phyloP scores from a whole-genome alignment of 2,888 invertebrate species.

The Acleris cristana region DNA sequence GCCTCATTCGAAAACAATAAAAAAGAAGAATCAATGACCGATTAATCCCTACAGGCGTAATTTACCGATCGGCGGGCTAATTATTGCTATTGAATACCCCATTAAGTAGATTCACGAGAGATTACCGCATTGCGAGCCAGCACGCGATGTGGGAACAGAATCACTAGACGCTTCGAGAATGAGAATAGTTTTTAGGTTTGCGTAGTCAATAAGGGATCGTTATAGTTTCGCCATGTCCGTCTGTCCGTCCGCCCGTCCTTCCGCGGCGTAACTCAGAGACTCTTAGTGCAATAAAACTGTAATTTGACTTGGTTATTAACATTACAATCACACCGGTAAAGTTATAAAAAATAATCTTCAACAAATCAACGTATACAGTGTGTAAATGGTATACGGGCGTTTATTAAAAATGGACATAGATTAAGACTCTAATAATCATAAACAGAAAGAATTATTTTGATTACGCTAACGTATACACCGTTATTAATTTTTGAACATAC shows the following conservation, averaged over 20 bases:
- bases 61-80: slow-evolving; percentile 13
- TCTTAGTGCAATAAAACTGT: too few relatives aligned
- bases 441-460: too few relatives aligned
- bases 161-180: not conserved
- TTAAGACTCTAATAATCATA: too few relatives aligned
- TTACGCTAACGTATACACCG: too few relatives aligned
- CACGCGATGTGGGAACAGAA: slow-evolving; percentile 1
- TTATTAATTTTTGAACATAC: too few relatives aligned
- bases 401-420: too few relatives aligned
- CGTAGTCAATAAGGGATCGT: not conserved
- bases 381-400: too few relatives aligned
- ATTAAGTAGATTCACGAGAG: slow-evolving; percentile 17
- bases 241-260: not conserved
- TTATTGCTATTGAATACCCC: slow-evolving; percentile 22
- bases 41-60: slow-evolving; percentile 9
- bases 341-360: too few relatives aligned
- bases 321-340: too few relatives aligned
- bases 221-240: not conserved
- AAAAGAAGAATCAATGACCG: slow-evolving; percentile 6
- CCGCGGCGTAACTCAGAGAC: not conserved
- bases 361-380: too few relatives aligned
- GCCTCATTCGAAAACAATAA: slow-evolving; percentile 3
- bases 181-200: not conserved
- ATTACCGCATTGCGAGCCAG: slow-evolving; percentile 12
- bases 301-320: too few relatives aligned